Evolutionary conservation across 2,113 vertebrate genomes (phyloP).

Genomic region (Rallus limicola): DNA sequence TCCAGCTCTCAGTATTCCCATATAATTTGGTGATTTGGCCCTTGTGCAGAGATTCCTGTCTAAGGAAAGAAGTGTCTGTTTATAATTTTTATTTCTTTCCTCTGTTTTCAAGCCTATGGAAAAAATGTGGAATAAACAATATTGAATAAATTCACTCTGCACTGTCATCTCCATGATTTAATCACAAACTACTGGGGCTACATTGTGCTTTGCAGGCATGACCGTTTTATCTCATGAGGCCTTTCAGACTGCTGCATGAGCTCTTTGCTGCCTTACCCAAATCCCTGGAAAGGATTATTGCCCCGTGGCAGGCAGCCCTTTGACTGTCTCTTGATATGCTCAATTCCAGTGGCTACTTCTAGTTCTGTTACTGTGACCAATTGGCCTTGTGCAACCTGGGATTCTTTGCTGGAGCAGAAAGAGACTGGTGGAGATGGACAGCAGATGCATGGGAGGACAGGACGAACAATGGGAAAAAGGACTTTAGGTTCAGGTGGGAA

Average conservation of each 20-base stretch:
- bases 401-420: neutral
- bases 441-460: neutral
- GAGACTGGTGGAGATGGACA: neutral
- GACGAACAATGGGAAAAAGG: neutral
- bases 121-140: conserved; percentile 8
- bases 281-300: neutral
- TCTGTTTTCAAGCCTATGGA: conserved; percentile 6
- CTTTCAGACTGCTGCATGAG: neutral
- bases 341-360: neutral
- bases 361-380: neutral
- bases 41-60: neutral
- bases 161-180: neutral
- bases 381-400: neutral
- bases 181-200: neutral
- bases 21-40: neutral
- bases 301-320: neutral
- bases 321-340: neutral
- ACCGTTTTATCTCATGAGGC: neutral
- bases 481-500: neutral
- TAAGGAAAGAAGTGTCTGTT: conserved; percentile 8
- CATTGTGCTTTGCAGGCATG: neutral
- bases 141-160: neutral
- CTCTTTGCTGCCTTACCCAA: neutral
- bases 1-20: neutral
- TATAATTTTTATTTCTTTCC: conserved; percentile 8